A percentile compares a stretch with the other conserved stretches of the same genome.
These are phyloP conservation scores for Thinocorus orbignyianus DNA, from an alignment of 2,113 vertebrate genomes.

Conservation along the genomic window DNA sequence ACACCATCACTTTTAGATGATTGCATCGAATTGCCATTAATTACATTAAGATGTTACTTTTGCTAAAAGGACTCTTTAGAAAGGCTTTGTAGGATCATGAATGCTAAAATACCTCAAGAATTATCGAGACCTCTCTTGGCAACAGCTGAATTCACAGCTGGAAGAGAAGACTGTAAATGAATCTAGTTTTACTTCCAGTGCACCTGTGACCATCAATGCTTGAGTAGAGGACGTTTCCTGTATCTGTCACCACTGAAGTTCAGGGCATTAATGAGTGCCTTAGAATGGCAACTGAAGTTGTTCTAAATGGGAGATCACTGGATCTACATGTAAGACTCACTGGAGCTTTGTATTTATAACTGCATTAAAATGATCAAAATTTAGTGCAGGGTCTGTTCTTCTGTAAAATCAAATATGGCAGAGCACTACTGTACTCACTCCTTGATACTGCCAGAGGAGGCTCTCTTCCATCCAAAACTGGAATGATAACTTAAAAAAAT, in stretches of 20 bases:
- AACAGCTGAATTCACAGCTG: not conserved
- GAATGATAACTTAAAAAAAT: not conserved
- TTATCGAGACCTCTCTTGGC: not conserved
- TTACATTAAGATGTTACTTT: not conserved
- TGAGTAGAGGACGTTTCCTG: not conserved
- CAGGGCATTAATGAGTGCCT: fast-evolving
- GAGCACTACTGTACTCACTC: not conserved
- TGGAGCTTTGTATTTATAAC: not conserved
- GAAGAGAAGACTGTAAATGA: not conserved
- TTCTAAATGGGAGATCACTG: not conserved
- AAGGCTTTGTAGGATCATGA: not conserved
- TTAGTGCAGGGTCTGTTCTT: fast-evolving
- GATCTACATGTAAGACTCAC: not conserved
- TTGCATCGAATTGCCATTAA: not conserved
- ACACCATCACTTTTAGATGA: not conserved
- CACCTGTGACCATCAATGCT: not conserved
- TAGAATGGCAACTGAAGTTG: not conserved
- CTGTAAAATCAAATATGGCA: not conserved
- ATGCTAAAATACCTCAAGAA: not conserved
- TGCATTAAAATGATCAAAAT: not conserved
- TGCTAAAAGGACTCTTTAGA: not conserved
- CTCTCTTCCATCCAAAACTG: not conserved
- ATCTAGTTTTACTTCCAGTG: not conserved
- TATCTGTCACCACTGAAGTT: not conserved
- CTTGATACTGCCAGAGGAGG: not conserved